Evolutionary conservation across 1,140 invertebrate species (phyloP), one percentile per base, ranked within the genome.

Genomic region (Apis dorsata): DNA sequence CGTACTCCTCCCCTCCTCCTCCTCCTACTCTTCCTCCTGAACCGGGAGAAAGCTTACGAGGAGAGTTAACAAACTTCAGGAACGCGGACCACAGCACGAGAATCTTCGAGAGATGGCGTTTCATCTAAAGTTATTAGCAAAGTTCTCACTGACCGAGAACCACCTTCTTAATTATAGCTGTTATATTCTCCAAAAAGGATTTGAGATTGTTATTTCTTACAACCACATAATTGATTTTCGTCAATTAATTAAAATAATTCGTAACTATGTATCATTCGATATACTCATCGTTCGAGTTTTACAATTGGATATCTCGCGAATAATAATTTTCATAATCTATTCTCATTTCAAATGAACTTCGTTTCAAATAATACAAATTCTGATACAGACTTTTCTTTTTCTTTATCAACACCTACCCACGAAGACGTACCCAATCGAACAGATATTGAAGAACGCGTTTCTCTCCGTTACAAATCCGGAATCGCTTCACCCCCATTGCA

Each of bases 11-110:
- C 81, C 86, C 81, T 73, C 78, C 83, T 0, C 34, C 34, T 34
- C 34, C 34, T 34, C 34, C 34, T 72, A 57, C 83, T 69, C 79
- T 79, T 87, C 85, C 83, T 88, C 79, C 70, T 80, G 81, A 79
- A 71, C 68, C 78, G 84, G 84, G 24, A 81, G 84, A 21, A 81
- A 88, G 84, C 89, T 89, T 90, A 86, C 84, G 90, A 89, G 86
- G 90, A 89, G 86, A 91, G 90, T 91, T 91, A 91, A 89, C 82
- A 91, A 91, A 91, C 85, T 91, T 91, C 72, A 85, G 88, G 90
- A 91, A 91, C 90, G 89, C 84, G 83, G 55, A 88, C 85, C 86
- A 79, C 89, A 83, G 77, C 76, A 79, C 24, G 82, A 80, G 85
- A 78, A 77, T 72, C 79, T 59, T 86, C 73, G 76, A 81, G 88